A percentile compares a stretch with the other conserved stretches of the same genome.
Evolutionary conservation across 2,797 vertebrate species (phyloP).

Genomic region (Lepus oiostolus): DNA sequence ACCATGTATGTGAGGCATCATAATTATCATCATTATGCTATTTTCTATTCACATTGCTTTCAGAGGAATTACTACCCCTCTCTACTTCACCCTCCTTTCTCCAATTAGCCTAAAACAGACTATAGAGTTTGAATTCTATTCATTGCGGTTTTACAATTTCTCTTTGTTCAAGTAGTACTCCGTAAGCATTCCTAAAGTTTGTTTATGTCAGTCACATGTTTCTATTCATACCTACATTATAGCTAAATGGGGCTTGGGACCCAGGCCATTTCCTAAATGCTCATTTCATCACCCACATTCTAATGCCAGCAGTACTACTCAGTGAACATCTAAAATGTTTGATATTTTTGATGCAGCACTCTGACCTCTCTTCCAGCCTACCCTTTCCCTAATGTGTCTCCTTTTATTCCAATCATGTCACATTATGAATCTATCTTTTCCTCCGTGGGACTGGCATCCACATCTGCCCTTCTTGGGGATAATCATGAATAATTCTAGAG

Average conservation of each 20-base stretch:
- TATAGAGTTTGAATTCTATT: not conserved
- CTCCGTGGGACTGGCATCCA: not conserved
- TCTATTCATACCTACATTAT: not conserved
- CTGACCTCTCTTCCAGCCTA: not conserved
- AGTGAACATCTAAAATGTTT: not conserved
- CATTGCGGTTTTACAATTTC: conserved; percentile 29
- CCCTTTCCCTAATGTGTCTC: not conserved
- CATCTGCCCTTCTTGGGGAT: not conserved
- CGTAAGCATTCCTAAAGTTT: not conserved
- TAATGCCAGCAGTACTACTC: not conserved
- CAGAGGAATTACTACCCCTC: not conserved
- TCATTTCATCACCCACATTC: not conserved
- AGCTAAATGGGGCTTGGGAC: not conserved
- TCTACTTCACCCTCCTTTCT: not conserved
- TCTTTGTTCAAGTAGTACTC: conserved; percentile 10
- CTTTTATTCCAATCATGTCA: not conserved
- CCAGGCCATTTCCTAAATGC: not conserved
- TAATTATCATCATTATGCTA: conserved; percentile 57
- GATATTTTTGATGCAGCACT: not conserved
- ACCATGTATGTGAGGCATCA: not conserved
- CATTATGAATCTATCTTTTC: not conserved
- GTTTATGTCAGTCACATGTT: not conserved
- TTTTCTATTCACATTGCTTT: conserved; percentile 22
- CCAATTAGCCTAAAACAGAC: not conserved
- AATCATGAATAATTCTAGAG: not conserved